Conservation (phyloP, 2,113 vertebrate genomes). For the Petaurus breviceps region DNA sequence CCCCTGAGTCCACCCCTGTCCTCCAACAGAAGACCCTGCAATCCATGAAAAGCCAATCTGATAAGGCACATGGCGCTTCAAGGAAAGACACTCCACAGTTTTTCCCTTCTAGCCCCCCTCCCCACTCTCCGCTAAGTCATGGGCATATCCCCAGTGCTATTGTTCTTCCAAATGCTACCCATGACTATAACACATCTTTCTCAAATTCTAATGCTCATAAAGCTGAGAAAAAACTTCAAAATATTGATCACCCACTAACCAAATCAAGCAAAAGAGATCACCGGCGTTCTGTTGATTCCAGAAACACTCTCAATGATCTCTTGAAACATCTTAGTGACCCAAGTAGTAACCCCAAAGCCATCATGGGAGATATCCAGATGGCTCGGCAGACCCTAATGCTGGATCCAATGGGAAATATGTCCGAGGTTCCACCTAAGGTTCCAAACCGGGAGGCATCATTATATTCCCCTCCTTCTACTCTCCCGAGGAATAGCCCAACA, state of each 20-base stretch:
- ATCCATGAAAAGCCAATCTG: conserved; percentile 93
- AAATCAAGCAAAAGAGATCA: conserved; percentile 94
- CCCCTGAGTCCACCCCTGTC: conserved; percentile 96
- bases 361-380: conserved; percentile 93
- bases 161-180: conserved; percentile 97
- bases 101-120: conserved; percentile 92
- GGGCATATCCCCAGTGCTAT: conserved; percentile 97
- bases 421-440: conserved; percentile 95
- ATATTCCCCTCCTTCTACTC: conserved; percentile 96
- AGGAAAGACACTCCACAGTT: conserved; percentile 93
- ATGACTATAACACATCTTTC: conserved; percentile 91
- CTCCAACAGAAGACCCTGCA: conserved; percentile 96
- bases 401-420: conserved; percentile 93
- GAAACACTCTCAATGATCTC: conserved; percentile 97
- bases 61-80: conserved; percentile 88
- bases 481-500: conserved; percentile 96
- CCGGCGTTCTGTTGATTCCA: conserved; percentile 94
- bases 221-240: conserved; percentile 91
- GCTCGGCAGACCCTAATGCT: conserved; percentile 93
- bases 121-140: conserved; percentile 91
- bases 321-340: conserved; percentile 97
- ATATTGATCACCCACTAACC: conserved; percentile 87
- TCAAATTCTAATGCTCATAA: conserved; percentile 90
- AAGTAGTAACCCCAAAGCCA: conserved; percentile 90
- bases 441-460: conserved; percentile 96